These are phyloP conservation scores for Falco concolor DNA, from an alignment of 2,797 vertebrate genomes.

Conservation along the genomic window DNA sequence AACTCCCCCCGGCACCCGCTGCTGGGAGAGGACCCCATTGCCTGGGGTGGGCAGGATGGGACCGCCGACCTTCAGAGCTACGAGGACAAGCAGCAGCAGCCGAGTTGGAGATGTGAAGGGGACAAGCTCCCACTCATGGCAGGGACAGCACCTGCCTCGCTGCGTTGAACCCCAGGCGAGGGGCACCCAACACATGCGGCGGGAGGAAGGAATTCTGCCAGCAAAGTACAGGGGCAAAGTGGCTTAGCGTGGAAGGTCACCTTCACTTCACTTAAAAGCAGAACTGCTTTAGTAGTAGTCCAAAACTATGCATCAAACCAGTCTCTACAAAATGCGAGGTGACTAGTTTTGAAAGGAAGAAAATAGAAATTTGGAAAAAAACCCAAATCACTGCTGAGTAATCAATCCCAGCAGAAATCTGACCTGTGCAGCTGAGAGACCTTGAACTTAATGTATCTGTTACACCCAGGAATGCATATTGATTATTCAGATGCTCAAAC, in stretches of 20 bases:
- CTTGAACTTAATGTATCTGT: background rate
- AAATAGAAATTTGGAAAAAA: background rate
- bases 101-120: background rate
- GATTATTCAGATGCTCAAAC: background rate
- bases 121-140: too few relatives aligned
- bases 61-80: background rate
- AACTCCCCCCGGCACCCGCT: background rate
- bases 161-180: background rate
- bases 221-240: background rate
- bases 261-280: background rate
- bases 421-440: background rate
- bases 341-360: background rate
- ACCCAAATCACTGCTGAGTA: background rate
- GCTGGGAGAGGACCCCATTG: background rate
- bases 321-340: background rate
- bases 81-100: fast-evolving
- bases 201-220: background rate
- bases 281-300: background rate
- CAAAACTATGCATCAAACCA: background rate
- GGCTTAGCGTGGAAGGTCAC: background rate
- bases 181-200: background rate
- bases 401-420: background rate
- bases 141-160: too few relatives aligned
- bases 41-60: fast-evolving
- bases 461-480: background rate